A percentile compares a stretch with the other conserved stretches of the same genome.
Conservation (phyloP, 2,113 vertebrate genomes). For the Loxodonta africana region DNA sequence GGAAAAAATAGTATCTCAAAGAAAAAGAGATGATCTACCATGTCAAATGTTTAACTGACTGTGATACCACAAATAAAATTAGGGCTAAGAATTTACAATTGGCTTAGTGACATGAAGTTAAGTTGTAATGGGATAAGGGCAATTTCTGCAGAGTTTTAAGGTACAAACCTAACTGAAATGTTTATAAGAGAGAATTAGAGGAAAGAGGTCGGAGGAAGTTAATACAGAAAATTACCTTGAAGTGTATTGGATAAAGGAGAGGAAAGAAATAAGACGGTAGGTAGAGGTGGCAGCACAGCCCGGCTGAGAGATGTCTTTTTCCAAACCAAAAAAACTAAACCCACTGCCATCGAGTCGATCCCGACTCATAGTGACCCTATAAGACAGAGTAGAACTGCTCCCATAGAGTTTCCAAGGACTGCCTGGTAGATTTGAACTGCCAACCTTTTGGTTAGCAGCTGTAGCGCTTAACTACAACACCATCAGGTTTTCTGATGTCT, state of each 20-base stretch:
- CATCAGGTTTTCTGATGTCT: too few relatives aligned
- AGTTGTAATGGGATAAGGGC: background rate
- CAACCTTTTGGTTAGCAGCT: too few relatives aligned
- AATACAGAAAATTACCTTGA: background rate
- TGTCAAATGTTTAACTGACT: background rate
- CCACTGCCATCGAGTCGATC: too few relatives aligned
- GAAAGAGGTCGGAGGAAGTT: background rate
- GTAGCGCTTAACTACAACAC: too few relatives aligned
- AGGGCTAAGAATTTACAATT: background rate
- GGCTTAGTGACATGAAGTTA: background rate
- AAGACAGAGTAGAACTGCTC: too few relatives aligned
- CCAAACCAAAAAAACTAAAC: too few relatives aligned
- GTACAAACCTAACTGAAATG: background rate
- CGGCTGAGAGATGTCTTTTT: background rate
- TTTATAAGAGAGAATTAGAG: background rate
- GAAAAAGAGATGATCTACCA: background rate
- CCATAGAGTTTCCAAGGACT: too few relatives aligned
- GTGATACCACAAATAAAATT: background rate
- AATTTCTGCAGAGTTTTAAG: background rate
- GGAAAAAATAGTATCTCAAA: background rate
- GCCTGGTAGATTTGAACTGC: too few relatives aligned
- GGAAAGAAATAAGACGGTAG: background rate
- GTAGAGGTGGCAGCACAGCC: background rate
- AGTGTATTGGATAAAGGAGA: background rate
- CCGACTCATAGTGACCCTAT: too few relatives aligned